These are phyloP conservation scores for Drosophila parabipectinata DNA, from an alignment of 1,140 invertebrate species.

Conservation along the genomic window DNA sequence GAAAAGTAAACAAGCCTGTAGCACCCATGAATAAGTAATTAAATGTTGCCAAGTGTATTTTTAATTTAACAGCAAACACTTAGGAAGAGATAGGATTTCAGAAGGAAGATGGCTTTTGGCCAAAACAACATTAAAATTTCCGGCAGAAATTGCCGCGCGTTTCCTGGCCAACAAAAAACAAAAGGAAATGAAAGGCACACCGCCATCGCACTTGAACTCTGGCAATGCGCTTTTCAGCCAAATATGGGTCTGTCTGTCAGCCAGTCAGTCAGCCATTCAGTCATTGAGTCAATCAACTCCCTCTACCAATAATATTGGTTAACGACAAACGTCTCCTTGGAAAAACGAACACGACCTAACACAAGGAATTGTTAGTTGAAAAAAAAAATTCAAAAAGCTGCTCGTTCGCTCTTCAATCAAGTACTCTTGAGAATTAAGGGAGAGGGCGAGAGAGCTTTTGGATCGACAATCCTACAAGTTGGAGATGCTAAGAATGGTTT, in stretches of 20 bases:
- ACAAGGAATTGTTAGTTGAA: conserved; percentile 57
- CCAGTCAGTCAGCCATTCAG: conserved; percentile 9
- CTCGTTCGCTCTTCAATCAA: conserved; percentile 26
- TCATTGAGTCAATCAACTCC: conserved; percentile 12
- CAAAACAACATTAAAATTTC: conserved; percentile 49
- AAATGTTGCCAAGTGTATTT: conserved; percentile 70
- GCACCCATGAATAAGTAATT: conserved; percentile 70
- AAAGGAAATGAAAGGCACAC: background rate
- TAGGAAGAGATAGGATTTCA: conserved; percentile 10
- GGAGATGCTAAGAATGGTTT: conserved; percentile 30
- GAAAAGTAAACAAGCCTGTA: conserved; percentile 11
- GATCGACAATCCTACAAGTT: conserved; percentile 39
- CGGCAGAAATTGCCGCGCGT: conserved; percentile 19
- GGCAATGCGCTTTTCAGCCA: conserved; percentile 59
- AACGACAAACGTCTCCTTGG: conserved; percentile 16
- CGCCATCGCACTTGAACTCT: conserved; percentile 53
- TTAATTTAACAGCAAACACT: conserved; percentile 59
- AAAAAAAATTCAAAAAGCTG: conserved; percentile 53
- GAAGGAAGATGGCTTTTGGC: conserved; percentile 3
- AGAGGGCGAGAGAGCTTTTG: conserved; percentile 30
- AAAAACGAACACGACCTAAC: conserved; percentile 68
- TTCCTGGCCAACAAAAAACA: conserved; percentile 29
- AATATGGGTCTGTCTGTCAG: conserved; percentile 41
- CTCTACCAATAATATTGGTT: conserved; percentile 2
- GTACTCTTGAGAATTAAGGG: conserved; percentile 6